Evolutionary conservation across 2,113 vertebrate species (phyloP), one percentile per base, ranked within the genome.

Genomic region (Suncus etruscus): DNA sequence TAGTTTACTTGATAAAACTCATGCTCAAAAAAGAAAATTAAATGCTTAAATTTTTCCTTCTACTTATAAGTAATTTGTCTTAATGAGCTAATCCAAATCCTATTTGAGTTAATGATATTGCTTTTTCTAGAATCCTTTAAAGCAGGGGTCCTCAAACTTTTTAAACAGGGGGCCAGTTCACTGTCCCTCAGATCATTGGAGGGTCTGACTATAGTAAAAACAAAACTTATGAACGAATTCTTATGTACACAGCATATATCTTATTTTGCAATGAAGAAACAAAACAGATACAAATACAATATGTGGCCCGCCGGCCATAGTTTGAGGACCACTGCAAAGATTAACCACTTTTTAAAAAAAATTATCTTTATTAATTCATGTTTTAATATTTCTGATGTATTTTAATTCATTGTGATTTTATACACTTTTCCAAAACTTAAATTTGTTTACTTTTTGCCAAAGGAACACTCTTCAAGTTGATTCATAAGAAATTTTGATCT

Each of bases 401-500:
- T 83, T 83, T 31, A 74, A 74, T 70, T 90, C 68, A 63, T 69
- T 39, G 10, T 83, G 65, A 74, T 45, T 48, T 83, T 81, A 70
- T 65, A 22, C 69, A 27, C 69, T 70, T 86, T 82, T 58, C 81
- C 70, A 29, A 25, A 16, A 6, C n/a, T 61, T 29, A 77, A 3
- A 45, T 84, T 50, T 31, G 51, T 83, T 29, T 68, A 2, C 78
- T 51, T 90, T 82, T 51, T n/a, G 54, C 78, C 73, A 86, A 8
- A 6, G 20, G 72, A 27, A 72, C 11, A 11, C 66, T 83, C 39
- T 82, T 86, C 48, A 69, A 63, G 11, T 61, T 90, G 50, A 29
- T 48, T 86, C 66, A 54, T 73, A 32, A 92, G 27, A 83, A 89
- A 58, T 72, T 16, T 75, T 86, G 70, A 90, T n/a, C 61, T 8